Evolutionary conservation across 92 coral and sea anemone species (phyloP).

Genomic region (Zoanthus solanderi): DNA sequence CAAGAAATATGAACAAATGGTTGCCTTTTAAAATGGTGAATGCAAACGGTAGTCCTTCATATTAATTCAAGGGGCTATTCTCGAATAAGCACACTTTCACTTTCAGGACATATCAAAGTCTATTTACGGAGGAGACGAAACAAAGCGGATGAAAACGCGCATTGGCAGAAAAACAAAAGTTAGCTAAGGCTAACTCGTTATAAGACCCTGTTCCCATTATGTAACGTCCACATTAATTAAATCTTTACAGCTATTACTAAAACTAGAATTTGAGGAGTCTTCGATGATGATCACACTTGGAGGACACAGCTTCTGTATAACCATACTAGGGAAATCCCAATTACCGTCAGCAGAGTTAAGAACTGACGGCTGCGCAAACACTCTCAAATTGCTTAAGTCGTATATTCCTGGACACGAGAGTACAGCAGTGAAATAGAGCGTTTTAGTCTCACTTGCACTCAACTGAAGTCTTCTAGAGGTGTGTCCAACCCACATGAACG

Average conservation of each 20-base stretch:
- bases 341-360: constrained; percentile 11
- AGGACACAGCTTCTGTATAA: constrained; percentile 83
- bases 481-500: constrained; percentile 89
- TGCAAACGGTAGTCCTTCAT: no score
- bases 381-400: constrained; percentile 84
- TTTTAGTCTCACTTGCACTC: constrained; percentile 66
- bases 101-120: no score
- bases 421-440: constrained; percentile 74
- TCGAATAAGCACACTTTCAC: no score
- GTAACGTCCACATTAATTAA: constrained; percentile 31
- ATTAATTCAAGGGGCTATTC: no score
- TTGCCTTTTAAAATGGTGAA: no score
- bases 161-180: no score
- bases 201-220: neutral
- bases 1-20: no score
- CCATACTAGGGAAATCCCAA: constrained; percentile 56
- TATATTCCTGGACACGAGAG: constrained; percentile 91
- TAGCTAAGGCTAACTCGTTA: no score
- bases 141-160: no score
- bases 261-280: constrained; percentile 58
- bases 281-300: constrained; percentile 85
- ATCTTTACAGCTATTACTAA: constrained; percentile 45
- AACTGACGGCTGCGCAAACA: constrained; percentile 63
- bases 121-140: no score
- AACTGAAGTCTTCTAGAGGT: constrained; percentile 81